Evolutionary conservation across 2,113 vertebrate genomes (phyloP).

Genomic region (Acrocephalus arundinaceus): DNA sequence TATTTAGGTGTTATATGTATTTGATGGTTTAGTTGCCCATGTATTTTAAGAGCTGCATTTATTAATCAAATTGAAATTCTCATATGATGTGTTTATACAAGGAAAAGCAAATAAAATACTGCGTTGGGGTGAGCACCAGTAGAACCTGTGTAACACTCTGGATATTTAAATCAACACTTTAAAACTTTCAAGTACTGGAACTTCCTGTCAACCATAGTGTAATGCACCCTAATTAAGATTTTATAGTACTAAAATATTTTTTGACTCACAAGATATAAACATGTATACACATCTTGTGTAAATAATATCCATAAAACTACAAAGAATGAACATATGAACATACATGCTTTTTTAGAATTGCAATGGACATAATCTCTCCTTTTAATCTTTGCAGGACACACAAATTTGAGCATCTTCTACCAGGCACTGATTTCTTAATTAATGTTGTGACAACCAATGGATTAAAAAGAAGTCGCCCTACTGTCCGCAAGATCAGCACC

Average conservation of each 20-base stretch:
- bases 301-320: neutral
- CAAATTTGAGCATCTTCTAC: constrained; percentile 74
- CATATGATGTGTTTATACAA: neutral
- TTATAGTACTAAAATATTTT: neutral
- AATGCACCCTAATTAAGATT: neutral
- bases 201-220: neutral
- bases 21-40: neutral
- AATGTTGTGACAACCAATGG: constrained; percentile 72
- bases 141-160: neutral
- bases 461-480: constrained; percentile 74
- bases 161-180: neutral
- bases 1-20: neutral
- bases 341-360: neutral
- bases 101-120: neutral
- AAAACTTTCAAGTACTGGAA: neutral
- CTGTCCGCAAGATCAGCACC: constrained; percentile 68
- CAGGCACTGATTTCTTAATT: constrained; percentile 79
- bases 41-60: neutral
- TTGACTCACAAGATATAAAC: neutral
- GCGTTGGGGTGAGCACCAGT: neutral
- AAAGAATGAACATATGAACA: neutral
- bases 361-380: neutral
- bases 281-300: neutral
- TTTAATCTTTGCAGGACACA: constrained; percentile 45
- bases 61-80: neutral